Evolutionary conservation across 2,797 vertebrate genomes (phyloP).

Genomic region (Tenualosa ilisha): DNA sequence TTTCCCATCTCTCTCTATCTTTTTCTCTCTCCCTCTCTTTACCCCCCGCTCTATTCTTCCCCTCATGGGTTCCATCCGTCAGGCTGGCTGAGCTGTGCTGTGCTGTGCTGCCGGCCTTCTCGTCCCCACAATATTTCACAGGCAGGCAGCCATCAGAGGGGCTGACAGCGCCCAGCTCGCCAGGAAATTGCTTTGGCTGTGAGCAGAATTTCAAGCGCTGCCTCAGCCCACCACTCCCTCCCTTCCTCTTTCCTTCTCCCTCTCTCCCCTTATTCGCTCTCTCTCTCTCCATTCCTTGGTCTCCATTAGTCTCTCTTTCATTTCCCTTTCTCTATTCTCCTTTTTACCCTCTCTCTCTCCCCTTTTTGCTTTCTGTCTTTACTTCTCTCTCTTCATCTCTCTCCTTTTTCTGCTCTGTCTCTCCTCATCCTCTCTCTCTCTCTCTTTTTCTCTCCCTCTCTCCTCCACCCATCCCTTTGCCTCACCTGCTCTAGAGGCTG

Average conservation of each 20-base stretch:
- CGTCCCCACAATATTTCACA: conserved; percentile 96
- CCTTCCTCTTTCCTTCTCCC: conserved; percentile 56
- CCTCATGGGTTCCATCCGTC: conserved; percentile 89
- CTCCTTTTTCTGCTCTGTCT: conserved; percentile 38
- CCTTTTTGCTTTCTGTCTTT: conserved; percentile 59
- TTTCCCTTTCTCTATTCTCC: conserved; percentile 49
- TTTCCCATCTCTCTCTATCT: conserved; percentile 34
- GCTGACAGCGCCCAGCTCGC: conserved; percentile 95
- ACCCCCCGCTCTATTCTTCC: conserved; percentile 58
- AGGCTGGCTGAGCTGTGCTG: conserved; percentile 92
- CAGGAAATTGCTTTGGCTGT: conserved; percentile 97
- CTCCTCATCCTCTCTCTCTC: conserved; percentile 34
- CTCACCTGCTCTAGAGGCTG: conserved; percentile 81
- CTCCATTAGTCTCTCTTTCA: conserved; percentile 64
- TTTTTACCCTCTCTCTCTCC: conserved; percentile 49
- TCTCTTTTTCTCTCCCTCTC: conserved; percentile 42
- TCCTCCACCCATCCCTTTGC: conserved; percentile 66
- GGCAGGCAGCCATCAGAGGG: conserved; percentile 93
- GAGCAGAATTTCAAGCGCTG: conserved; percentile 97
- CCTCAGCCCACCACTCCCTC: conserved; percentile 69
- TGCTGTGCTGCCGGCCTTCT: conserved; percentile 90
- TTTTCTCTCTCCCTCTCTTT: conserved; percentile 68
- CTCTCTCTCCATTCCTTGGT: conserved; percentile 46
- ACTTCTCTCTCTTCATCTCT: conserved; percentile 53
- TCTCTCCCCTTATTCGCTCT: conserved; percentile 49